Conservation (phyloP, 2,113 vertebrate species). For the Dicentrarchus labrax region DNA sequence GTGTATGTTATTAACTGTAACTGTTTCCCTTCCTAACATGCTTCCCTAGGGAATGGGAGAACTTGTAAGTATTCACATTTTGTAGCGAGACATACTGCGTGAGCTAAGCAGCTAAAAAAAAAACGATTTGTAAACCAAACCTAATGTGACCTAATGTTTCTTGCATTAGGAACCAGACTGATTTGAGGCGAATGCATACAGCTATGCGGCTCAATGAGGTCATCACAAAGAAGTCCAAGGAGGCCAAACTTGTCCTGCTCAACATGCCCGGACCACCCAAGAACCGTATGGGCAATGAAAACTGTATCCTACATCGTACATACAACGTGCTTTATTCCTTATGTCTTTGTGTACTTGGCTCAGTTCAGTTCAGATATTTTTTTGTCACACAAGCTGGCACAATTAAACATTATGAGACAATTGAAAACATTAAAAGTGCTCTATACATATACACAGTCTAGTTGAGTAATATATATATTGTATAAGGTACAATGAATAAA, state of each 20-base stretch:
- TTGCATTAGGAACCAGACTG: constrained; percentile 90
- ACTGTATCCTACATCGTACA: constrained; percentile 89
- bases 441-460: too few species aligned
- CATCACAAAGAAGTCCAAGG: constrained; percentile 94
- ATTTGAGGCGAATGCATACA: constrained; percentile 97
- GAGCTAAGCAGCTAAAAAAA: background rate
- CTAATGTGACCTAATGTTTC: background rate
- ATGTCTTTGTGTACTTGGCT: background rate
- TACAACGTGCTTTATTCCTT: background rate
- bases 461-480: too few species aligned
- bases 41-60: constrained; percentile 96
- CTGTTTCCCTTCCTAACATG: constrained; percentile 69
- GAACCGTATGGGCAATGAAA: constrained; percentile 95
- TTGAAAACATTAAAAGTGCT: background rate
- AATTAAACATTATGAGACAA: background rate
- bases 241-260: constrained; percentile 94
- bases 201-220: constrained; percentile 95
- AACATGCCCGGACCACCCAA: constrained; percentile 98
- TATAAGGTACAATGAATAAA: too few species aligned
- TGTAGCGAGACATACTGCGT: background rate
- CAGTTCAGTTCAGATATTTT: background rate
- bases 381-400: background rate
- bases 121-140: constrained; percentile 10
- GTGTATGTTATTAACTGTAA: background rate
- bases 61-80: constrained; percentile 89